phyloP scores from a whole-genome alignment of 2,113 vertebrate genomes.

The Catharus bicknelli region DNA sequence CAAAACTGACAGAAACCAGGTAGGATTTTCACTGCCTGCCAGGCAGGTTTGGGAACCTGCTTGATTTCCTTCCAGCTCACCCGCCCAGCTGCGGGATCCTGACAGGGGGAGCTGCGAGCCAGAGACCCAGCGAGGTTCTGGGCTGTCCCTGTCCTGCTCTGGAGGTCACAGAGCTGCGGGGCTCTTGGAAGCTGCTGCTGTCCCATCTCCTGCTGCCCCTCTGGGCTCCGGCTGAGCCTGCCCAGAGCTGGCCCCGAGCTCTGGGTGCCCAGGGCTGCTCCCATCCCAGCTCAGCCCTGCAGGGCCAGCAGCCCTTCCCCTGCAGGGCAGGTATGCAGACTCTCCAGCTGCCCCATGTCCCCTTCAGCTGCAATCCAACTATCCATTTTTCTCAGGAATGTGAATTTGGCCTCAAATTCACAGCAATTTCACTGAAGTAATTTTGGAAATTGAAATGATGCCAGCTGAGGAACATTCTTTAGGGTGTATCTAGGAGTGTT shows the following conservation, averaged over 20 bases:
- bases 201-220: not conserved
- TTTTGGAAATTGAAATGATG: not conserved
- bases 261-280: not conserved
- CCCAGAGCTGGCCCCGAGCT: not conserved
- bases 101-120: not conserved
- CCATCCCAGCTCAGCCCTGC: not conserved
- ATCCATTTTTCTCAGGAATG: not conserved
- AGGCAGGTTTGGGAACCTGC: slow-evolving; percentile 44
- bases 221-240: not conserved
- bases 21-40: slow-evolving; percentile 18
- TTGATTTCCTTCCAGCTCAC: slow-evolving; percentile 16
- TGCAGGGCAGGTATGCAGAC: slow-evolving; percentile 24
- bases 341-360: not conserved
- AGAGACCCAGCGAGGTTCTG: not conserved
- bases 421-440: not conserved
- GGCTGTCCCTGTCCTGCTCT: not conserved
- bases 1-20: slow-evolving; percentile 1
- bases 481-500: slow-evolving; percentile 3
- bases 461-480: not conserved
- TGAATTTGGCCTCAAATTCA: not conserved
- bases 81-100: not conserved
- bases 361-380: not conserved
- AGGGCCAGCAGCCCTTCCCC: not conserved
- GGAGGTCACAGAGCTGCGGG: not conserved
- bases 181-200: not conserved